Evolutionary conservation across 2,113 vertebrate species (phyloP), one percentile per base, ranked within the genome.

Genomic region (Xiphorhynchus elegans): DNA sequence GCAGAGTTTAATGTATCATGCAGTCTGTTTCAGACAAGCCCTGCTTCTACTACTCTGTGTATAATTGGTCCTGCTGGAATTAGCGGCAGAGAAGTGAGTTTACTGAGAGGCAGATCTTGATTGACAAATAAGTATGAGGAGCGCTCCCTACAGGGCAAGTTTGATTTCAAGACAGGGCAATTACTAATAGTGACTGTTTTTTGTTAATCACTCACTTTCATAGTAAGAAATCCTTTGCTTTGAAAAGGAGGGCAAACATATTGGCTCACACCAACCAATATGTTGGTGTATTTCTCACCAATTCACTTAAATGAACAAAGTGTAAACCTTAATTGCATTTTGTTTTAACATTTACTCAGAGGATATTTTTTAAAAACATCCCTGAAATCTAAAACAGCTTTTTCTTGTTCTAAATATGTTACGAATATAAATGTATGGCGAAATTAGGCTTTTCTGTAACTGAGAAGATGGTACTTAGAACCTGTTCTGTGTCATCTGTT

Each of bases 281-380:
- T 60, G 44, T 35, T 94, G 49, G 25, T 62, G 39, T 84, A 75
- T 89, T 94, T 92, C 3, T 0, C 73, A 77, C 49, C 56, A 53
- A 17, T 79, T 91, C 68, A 31, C 78, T 91, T 84, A 59, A 81
- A 89, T 72, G 60, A 91, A 74, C 33, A 46, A 87, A 81, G 56
- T 83, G 56, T 89, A 94, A 93, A 59, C 64, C 59, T 76, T 90
- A 85, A 76, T 74, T 89, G 42, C 33, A 17, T 94, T 94, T 87
- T 87, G 50, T 67, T 93, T 75, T 46, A 95, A 81, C 47, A 21
- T 94, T 74, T 75, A 82, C 31, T 82, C 9, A 2, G 50, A 87
- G 15, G 35, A 63, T 84, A 53, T 58, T 79, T 85, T 90, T 84
- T 75, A 26, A 82, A 78, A 92, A 59, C 42, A 75, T 77, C 6